phyloP scores from a whole-genome alignment of 2,113 vertebrate genomes.

The Mastomys coucha region DNA sequence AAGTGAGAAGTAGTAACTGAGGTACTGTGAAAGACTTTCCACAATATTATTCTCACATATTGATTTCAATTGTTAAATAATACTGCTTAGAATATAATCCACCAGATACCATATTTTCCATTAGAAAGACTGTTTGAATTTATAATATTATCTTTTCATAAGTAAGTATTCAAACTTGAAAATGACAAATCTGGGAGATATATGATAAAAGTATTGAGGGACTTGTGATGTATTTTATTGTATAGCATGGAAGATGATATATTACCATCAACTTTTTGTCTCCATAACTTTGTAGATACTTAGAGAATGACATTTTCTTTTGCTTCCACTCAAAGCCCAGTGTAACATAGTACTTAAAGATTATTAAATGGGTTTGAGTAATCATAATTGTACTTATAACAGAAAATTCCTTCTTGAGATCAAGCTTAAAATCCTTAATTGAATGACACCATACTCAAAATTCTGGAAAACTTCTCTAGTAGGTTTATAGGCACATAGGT shows the following conservation, averaged over 20 bases:
- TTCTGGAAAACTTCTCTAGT: background rate
- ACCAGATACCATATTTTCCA: background rate
- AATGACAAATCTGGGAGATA: background rate
- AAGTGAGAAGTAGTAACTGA: background rate
- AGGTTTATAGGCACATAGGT: background rate
- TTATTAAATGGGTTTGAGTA: background rate
- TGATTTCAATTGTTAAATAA: background rate
- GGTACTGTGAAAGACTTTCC: background rate
- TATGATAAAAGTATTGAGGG: background rate
- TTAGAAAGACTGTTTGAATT: background rate
- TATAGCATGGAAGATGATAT: background rate
- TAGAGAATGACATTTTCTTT: background rate
- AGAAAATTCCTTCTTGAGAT: background rate
- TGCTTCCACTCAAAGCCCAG: background rate
- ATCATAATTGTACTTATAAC: background rate
- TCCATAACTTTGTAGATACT: background rate
- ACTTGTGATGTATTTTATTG: background rate
- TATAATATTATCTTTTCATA: background rate
- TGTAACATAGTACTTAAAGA: background rate
- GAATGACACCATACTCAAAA: accelerated
- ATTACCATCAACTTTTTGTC: background rate
- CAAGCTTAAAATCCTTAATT: background rate
- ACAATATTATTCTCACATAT: background rate
- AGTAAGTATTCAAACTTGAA: background rate
- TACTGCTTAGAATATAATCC: background rate